Evolutionary conservation across 53 echinoderm and acorn worm genomes (phyloP), one percentile per base, ranked within the genome.

Genomic region (Zoroaster sp.): DNA sequence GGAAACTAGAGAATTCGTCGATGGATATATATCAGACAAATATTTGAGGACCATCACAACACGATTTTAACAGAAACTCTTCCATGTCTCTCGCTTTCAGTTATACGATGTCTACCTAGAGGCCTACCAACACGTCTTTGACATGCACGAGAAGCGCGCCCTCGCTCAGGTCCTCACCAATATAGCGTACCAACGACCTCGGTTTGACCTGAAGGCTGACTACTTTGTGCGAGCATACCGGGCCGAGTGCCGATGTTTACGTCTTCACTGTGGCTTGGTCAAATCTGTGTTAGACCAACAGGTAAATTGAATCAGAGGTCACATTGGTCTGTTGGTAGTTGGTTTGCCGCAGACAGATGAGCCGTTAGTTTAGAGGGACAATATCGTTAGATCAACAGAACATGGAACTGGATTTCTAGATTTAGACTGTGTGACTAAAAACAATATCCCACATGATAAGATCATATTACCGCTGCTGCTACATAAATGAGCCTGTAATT

Each of bases 71-170:
- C 7, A 13, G 7, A 9, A 46, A 52, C n/a, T 79, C 9, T 77
- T 18, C 40, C 28, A n/a, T 11, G 51, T 4, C 5, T 28, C 31
- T 83, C 36, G 14, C 72, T 74, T 18, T 39, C 65, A 97, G 97
- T 51, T 99, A 23, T 89, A 96, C n/a, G 99, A 99, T 63, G 91
- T 93, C 1, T 99, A 99, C 20, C 68, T 99, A 68, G 99, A 99
- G 80, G 96, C 96, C 39, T 99, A 99, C 68, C 99, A 99, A 41
- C 94, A 99, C 46, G 99, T 96, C 20, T 96, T 96, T 93, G 99
- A 99, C 83, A 99, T 99, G 96, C 96, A 99, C 43, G 99, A 99
- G 89, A 96, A 96, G 86, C 83, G 93, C 43, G 70, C 78, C 53
- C 93, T 96, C 28, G 94, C 95, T 17, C 99, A 99, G 59, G 94